phyloP scores from a whole-genome alignment of 1,140 invertebrate genomes.

The Megalopta genalis region DNA sequence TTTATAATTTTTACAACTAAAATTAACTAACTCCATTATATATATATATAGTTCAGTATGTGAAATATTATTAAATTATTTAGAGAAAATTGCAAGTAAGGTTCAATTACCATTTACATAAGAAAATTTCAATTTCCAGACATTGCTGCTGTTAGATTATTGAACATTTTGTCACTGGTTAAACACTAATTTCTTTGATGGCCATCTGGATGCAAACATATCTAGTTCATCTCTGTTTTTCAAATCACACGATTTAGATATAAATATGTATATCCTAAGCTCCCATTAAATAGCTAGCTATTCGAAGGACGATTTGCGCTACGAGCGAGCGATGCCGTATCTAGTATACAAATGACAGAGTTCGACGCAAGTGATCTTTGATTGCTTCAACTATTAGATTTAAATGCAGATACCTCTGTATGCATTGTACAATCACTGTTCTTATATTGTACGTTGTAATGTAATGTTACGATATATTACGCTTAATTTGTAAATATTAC shows the following conservation, averaged over 20 bases:
- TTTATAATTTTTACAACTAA: too few relatives aligned
- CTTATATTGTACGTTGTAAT: conserved; percentile 23
- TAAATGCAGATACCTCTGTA: conserved; percentile 5
- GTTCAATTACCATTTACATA: too few relatives aligned
- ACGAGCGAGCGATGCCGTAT: conserved; percentile 17
- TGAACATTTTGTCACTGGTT: background rate
- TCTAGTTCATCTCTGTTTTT: background rate
- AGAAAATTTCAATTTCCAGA: too few relatives aligned
- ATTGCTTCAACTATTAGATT: conserved; percentile 30
- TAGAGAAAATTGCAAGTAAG: too few relatives aligned
- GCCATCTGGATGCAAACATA: background rate
- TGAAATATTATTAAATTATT: too few relatives aligned
- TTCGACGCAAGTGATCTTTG: conserved; percentile 36
- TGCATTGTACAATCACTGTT: background rate
- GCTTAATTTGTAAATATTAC: background rate
- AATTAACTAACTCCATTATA: too few relatives aligned
- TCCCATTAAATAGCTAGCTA: conserved; percentile 20
- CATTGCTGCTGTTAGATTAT: too few relatives aligned
- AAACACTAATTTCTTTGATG: background rate
- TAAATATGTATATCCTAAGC: conserved; percentile 6
- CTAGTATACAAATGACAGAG: conserved; percentile 30
- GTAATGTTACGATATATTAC: background rate
- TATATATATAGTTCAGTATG: too few relatives aligned
- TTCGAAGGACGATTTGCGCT: conserved; percentile 29
- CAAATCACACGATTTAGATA: conserved; percentile 37